These are phyloP conservation scores for Lepisosteus oculatus DNA, from an alignment of 2,113 vertebrate genomes.

Conservation along the genomic window DNA sequence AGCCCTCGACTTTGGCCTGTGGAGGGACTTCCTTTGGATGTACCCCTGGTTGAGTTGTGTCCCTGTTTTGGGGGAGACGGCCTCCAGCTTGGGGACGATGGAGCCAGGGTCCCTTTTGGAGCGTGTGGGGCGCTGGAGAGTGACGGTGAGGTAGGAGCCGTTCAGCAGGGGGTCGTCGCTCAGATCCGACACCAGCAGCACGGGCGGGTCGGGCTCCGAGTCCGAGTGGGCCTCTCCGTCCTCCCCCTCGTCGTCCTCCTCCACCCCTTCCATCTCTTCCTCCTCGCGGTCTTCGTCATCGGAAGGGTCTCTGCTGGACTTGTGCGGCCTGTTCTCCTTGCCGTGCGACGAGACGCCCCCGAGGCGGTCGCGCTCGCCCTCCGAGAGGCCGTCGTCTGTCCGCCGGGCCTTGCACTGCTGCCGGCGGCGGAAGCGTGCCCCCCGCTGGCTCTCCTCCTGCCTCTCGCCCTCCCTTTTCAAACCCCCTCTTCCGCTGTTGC, in stretches of 20 bases:
- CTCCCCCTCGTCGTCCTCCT: conserved; percentile 34
- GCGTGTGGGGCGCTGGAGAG: conserved; percentile 76
- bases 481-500: conserved; percentile 33
- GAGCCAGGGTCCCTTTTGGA: conserved; percentile 84
- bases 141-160: conserved; percentile 83
- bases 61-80: conserved; percentile 64
- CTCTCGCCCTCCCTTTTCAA: conserved; percentile 50
- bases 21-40: too few relatives aligned
- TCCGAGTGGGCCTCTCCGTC: conserved; percentile 57
- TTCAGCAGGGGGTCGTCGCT: conserved; percentile 58
- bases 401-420: conserved; percentile 39
- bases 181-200: conserved; percentile 66
- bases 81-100: conserved; percentile 95
- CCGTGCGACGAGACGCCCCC: conserved; percentile 55
- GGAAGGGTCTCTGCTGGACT: background rate
- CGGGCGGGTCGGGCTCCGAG: conserved; percentile 65
- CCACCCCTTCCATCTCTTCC: conserved; percentile 37
- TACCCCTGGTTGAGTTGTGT: conserved; percentile 21
- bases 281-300: conserved; percentile 27
- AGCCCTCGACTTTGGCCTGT: conserved; percentile 63
- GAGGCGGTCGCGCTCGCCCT: conserved; percentile 64
- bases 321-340: conserved; percentile 20
- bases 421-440: conserved; percentile 1
- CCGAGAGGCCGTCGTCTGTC: conserved; percentile 53
- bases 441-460: conserved; percentile 49